Base-by-base conservation (phyloP, 2,888 invertebrate species). In the Myopa testacea region DNA sequence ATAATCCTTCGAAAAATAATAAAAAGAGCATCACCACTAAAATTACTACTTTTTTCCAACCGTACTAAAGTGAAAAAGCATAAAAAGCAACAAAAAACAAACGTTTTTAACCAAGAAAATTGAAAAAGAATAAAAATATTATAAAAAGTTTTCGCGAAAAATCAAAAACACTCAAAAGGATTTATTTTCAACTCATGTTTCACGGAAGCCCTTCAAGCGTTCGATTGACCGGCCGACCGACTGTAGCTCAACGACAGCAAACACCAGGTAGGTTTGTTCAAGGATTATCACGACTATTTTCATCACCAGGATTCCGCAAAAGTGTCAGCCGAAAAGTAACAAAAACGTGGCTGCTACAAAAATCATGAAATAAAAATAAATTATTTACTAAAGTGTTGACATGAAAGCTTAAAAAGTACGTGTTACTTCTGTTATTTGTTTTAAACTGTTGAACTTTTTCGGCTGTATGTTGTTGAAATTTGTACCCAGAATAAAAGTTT, bases 321-420 rank as follows among this genome's bases (percentile, higher is more conserved):
- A 26, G 26, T 26, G 45, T 26, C 34, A 60, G 16, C 14, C n/a
- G 8, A 60, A 38, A 72, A 12, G 26, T 16, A 60, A 6, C n/a
- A 37, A 63, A 45, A 19, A 73, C n/a, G 40, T 45, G 1, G 45
- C 45, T 45, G 7, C 45, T 10, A 58, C 4, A 52, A 65, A 74
- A 52, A 65, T 34, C 6, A 45, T 45, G 38, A 19, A 45, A 14
- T 16, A 62, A 73, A 62, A 63, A 74, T 63, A 12, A 65, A 50
- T 72, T 62, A 50, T 72, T 62, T 40, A 62, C 10, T 16, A 58
- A 26, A 52, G 50, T 74, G 74, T 65, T 74, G 74, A 74, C 65
- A 74, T 52, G 55, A 55, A n/a, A 63, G 65, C n/a, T 74, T 74
- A 37, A 74, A 74, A 63, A 62, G 19, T n/a, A 50, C 14, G 74